Evolutionary conservation across 2,888 invertebrate species (phyloP), one percentile per base, ranked within the genome.

Genomic region (Cephalotes varians): DNA sequence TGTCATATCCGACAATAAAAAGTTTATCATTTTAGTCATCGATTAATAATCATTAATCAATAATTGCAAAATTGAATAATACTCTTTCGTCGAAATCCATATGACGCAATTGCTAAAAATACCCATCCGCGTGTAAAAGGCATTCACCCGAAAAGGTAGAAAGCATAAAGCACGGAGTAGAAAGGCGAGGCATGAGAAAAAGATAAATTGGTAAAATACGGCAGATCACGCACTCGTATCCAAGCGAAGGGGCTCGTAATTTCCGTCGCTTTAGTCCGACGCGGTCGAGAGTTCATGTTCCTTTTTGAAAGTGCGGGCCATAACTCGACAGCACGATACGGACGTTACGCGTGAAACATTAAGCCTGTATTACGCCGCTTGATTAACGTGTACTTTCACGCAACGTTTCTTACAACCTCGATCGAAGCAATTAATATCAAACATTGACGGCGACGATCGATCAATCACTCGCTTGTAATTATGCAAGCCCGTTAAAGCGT

Each of bases 351-450:
- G 82, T 77, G 84, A 87, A 85, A 84, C 90, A 86, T 91, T 90
- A 91, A 90, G 86, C 82, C 86, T 71, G 84, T 87, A 88, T 91
- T 87, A 87, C 88, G 84, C 83, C 69, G 69, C 60, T 67, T 84
- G 88, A 91, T 90, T 88, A 88, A 85, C 85, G 84, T 74, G 74
- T 77, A 83, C 90, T 91, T 87, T 88, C 89, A 82, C 87, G 85
- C 62, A 56, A 71, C 31, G 21, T 71, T 54, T 72, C 58, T 60
- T 62, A 25, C 25, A 34, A 37, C 25, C 7, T 31, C 73, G 73
- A 47, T 71, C 73, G 44, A 51, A 47, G 56, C 73, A 60, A 84
- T 77, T 69, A 67, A 71, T 80, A 65, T 62, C 62, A 28, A 37
- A 74, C 71, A 69, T 81, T 82, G 71, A 64, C 71, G 49, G 54